Evolutionary conservation across 2,797 vertebrate species (phyloP).

Genomic region (Pyrocephalus nanus): DNA sequence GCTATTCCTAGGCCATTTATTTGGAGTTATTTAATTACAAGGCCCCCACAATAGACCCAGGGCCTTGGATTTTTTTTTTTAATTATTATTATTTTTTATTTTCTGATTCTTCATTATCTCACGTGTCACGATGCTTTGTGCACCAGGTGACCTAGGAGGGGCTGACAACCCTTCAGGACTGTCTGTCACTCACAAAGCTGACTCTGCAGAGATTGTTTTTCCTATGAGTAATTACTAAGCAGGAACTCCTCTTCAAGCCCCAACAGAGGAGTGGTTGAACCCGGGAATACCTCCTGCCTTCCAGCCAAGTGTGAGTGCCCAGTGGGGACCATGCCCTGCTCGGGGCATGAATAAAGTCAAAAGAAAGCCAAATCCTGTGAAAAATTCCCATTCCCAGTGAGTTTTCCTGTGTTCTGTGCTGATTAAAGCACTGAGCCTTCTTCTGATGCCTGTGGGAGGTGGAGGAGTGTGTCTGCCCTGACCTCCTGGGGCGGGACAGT

Average conservation of each 20-base stretch:
- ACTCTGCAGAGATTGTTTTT: constrained; percentile 31
- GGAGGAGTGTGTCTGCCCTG: background rate
- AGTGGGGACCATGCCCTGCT: background rate
- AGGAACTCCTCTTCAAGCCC: constrained; percentile 24
- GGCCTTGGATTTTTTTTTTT: background rate
- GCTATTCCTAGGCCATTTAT: background rate
- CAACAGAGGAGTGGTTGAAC: background rate
- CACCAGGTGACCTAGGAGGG: constrained; percentile 35
- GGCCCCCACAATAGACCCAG: background rate
- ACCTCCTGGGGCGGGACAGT: background rate
- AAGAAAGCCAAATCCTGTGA: background rate
- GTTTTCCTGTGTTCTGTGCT: background rate
- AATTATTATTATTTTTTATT: background rate
- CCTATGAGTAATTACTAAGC: background rate
- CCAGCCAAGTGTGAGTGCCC: background rate
- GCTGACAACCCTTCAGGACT: constrained; percentile 56
- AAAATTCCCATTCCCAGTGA: background rate
- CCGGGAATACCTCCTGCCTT: background rate
- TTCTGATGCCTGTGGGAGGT: fast-evolving
- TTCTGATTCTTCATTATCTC: background rate
- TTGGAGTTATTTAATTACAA: constrained; percentile 68
- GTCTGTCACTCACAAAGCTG: constrained; percentile 5
- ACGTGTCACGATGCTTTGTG: background rate
- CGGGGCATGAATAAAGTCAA: background rate
- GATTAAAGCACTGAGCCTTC: background rate